These are phyloP conservation scores for Squalus acanthias DNA, from an alignment of 2,797 vertebrate species.

Conservation along the genomic window DNA sequence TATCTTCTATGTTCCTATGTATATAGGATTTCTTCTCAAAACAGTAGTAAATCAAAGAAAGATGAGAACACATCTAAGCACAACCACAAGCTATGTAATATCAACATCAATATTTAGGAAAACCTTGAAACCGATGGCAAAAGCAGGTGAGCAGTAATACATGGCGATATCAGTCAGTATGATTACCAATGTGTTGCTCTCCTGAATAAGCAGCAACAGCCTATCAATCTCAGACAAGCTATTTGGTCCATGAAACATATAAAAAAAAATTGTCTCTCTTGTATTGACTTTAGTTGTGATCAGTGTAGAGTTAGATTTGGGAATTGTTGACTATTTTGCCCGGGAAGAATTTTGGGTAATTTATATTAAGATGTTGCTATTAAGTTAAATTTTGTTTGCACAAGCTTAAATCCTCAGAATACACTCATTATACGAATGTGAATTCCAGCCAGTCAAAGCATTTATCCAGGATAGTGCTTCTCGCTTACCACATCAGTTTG, in stretches of 20 bases:
- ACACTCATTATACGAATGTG: background rate
- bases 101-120: background rate
- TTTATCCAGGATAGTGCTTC: background rate
- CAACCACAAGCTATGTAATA: background rate
- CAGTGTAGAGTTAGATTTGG: background rate
- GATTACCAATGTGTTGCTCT: background rate
- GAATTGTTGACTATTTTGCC: background rate
- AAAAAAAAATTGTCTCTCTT: background rate
- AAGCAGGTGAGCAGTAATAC: background rate
- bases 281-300: background rate
- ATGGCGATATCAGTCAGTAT: background rate
- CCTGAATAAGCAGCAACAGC: background rate
- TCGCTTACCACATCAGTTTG: background rate
- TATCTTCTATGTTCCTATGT: too few species aligned
- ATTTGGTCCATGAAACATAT: background rate
- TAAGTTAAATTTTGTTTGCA: background rate
- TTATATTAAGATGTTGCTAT: background rate
- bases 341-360: background rate
- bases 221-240: background rate
- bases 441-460: conserved; percentile 12
- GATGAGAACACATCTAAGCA: background rate
- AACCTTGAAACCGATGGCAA: background rate
- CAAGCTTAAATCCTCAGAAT: background rate
- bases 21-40: too few species aligned
- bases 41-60: background rate